A percentile compares a stretch with the other conserved stretches of the same genome.
phyloP scores from a whole-genome alignment of 1,140 invertebrate genomes.

The Diorhabda carinulata region DNA sequence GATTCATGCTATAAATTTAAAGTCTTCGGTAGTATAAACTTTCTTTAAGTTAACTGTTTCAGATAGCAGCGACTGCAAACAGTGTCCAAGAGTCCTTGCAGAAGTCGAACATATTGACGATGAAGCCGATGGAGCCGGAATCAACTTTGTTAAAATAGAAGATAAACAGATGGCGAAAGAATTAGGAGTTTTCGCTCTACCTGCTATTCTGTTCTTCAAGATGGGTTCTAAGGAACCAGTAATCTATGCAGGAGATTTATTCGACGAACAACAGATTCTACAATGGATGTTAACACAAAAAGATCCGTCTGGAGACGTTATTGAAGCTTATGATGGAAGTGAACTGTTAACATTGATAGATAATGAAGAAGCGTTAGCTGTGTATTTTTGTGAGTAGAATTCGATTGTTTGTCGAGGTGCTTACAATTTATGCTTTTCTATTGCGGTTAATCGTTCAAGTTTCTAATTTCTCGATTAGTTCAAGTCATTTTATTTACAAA shows the following conservation, averaged over 20 bases:
- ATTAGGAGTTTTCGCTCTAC: conserved; percentile 82
- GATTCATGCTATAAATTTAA: neutral
- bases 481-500: too few relatives aligned
- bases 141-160: conserved; percentile 90
- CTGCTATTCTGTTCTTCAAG: conserved; percentile 86
- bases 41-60: conserved; percentile 50
- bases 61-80: conserved; percentile 93
- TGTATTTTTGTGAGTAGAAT: conserved; percentile 85
- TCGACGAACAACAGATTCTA: conserved; percentile 82
- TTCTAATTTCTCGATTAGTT: too few relatives aligned
- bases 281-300: conserved; percentile 89
- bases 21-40: neutral
- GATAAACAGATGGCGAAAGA: conserved; percentile 83
- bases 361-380: conserved; percentile 77
- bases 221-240: conserved; percentile 84
- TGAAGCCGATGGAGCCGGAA: conserved; percentile 85
- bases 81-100: conserved; percentile 80
- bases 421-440: too few relatives aligned
- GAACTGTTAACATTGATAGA: conserved; percentile 76
- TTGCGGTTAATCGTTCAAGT: too few relatives aligned
- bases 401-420: neutral
- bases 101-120: conserved; percentile 94
- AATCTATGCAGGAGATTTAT: conserved; percentile 89
- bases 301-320: conserved; percentile 83
- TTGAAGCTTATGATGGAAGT: conserved; percentile 83